These are phyloP conservation scores for Caloenas nicobarica DNA, from an alignment of 2,113 vertebrate genomes.

Conservation along the genomic window DNA sequence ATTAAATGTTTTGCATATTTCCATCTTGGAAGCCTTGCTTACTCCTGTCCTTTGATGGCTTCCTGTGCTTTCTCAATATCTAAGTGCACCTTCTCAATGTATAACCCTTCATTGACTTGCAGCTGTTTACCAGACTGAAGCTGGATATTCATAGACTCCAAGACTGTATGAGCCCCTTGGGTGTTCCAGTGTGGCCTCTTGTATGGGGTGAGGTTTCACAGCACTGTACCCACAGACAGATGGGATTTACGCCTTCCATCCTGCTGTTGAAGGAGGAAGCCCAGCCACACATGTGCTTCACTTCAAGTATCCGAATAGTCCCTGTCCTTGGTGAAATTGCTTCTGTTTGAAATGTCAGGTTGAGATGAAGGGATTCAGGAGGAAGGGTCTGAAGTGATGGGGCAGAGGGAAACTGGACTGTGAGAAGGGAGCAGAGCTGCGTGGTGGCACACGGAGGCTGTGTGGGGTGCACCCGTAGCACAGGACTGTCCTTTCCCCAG, in stretches of 20 bases:
- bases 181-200: background rate
- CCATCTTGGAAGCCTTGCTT: background rate
- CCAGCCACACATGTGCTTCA: fast-evolving
- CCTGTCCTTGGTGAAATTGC: background rate
- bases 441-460: background rate
- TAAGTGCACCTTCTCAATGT: background rate
- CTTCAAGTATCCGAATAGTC: background rate
- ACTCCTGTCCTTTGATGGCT: background rate
- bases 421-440: background rate
- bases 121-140: background rate
- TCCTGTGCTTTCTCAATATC: background rate
- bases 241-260: background rate
- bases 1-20: background rate
- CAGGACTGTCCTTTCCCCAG: fast-evolving
- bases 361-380: background rate
- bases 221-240: fast-evolving
- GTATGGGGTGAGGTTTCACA: background rate
- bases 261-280: background rate
- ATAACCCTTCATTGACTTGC: background rate
- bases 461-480: fast-evolving
- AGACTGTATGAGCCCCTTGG: background rate
- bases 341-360: background rate
- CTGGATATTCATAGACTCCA: background rate
- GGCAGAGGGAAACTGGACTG: fast-evolving
- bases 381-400: background rate